Evolutionary conservation across 2,113 vertebrate species (phyloP), one percentile per base, ranked within the genome.

Genomic region (Oncorhynchus tshawytscha): DNA sequence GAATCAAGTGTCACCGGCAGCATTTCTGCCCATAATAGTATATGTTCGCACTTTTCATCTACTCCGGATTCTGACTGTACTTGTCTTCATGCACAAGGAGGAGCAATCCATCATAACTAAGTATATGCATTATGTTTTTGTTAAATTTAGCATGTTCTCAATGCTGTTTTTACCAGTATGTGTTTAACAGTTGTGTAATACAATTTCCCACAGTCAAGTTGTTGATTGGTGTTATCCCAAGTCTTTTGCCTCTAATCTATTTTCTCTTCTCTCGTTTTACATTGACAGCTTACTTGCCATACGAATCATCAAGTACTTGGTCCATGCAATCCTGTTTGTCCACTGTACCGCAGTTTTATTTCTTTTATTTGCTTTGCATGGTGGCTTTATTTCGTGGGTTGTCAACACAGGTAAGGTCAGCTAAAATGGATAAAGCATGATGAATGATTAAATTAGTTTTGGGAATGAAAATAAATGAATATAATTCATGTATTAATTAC

Each of bases 11-110:
- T 16, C 13, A 13, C 12, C 66, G 0, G 3, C 4, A 1, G 1
- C 4, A 3, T 74, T 67, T n/a, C 22, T 83, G 22, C 4, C 31
- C 7, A 29, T 80, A 6, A 54, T 83, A 12, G 6, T 73, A 25
- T 51, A 54, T 29, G 67, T 29, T 48, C 81, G 81, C 13, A 39
- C 68, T 20, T 65, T 12, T 54, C 78, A 83, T 69, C 11, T 72
- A 15, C 24, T 73, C 18, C 71, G 71, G 18, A 76, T 83, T n/a
- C 24, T 80, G 45, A 69, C 69, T 67, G 60, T 66, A 3, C 49
- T 77, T 15, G 29, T 77, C 16, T 79, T 83, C 24, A 74, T 83
- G 66, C 39, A 66, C 71, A 69, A 34, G 16, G 81, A 83, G 70
- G 78, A 83, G 29, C 60, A 80, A 12, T 59, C 45, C 16, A 69